A percentile compares a stretch with the other conserved stretches of the same genome.
Conservation (phyloP, 2,888 invertebrate genomes). For the Polymixis lichenea region DNA sequence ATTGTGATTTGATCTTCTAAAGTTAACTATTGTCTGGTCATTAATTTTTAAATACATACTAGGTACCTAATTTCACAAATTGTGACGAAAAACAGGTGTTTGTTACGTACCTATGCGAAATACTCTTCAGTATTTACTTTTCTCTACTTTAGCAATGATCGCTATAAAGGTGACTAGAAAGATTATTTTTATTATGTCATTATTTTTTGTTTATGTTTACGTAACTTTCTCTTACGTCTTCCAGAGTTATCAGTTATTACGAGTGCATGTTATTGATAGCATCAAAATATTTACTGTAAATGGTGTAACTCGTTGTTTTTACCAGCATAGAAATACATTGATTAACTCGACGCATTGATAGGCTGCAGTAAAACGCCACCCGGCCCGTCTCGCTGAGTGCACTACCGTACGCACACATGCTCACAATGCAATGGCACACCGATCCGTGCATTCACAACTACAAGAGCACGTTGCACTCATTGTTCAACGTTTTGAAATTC, state of each 20-base stretch:
- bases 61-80: background rate
- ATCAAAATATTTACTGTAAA: conserved; percentile 32
- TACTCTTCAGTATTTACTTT: background rate
- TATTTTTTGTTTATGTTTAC: background rate
- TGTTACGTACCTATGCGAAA: background rate
- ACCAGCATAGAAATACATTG: conserved; percentile 47
- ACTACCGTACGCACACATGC: conserved; percentile 68
- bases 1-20: background rate
- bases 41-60: too few relatives aligned
- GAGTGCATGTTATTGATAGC: conserved; percentile 21
- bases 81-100: background rate
- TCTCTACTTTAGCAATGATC: background rate
- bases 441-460: conserved; percentile 71
- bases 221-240: conserved; percentile 16
- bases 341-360: conserved; percentile 60
- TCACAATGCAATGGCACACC: conserved; percentile 68
- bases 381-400: conserved; percentile 60
- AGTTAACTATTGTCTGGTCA: too few relatives aligned
- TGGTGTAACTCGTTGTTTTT: conserved; percentile 30
- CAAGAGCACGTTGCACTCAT: conserved; percentile 80
- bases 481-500: conserved; percentile 87
- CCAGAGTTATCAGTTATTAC: conserved; percentile 21
- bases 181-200: background rate
- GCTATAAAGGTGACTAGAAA: background rate
- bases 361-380: conserved; percentile 57